A percentile compares a stretch with the other conserved stretches of the same genome.
Conservation (phyloP, 2,113 vertebrate species). For the Desmodus rotundus region DNA sequence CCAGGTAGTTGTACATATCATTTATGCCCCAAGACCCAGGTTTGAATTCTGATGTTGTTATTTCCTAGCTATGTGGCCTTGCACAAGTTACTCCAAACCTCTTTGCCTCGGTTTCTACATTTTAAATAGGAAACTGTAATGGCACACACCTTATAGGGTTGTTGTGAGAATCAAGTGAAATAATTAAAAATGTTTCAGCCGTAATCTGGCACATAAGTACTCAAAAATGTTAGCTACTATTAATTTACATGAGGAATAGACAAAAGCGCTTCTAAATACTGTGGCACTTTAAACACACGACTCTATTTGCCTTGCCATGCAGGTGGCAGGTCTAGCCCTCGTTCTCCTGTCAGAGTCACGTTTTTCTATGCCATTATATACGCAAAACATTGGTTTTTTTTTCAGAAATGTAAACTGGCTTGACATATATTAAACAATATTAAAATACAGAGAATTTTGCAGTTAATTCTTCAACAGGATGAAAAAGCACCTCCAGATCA, state of each 20-base stretch:
- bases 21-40: neutral
- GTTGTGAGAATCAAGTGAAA: neutral
- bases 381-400: neutral
- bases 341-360: neutral
- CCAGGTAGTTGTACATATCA: neutral
- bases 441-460: neutral
- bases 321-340: neutral
- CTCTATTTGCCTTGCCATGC: neutral
- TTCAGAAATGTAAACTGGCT: neutral
- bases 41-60: neutral
- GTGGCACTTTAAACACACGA: neutral
- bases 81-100: neutral
- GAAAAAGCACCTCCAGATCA: neutral
- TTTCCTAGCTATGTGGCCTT: neutral
- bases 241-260: neutral
- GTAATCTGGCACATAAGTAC: neutral
- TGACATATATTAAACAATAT: neutral
- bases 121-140: neutral
- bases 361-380: neutral
- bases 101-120: neutral
- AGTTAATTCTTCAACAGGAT: neutral
- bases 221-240: neutral
- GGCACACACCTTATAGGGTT: neutral
- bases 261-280: neutral
- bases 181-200: constrained; percentile 2